A percentile compares a stretch with the other conserved stretches of the same genome.
These are phyloP conservation scores for Sturnira hondurensis DNA, from an alignment of 2,113 vertebrate genomes.

Conservation along the genomic window DNA sequence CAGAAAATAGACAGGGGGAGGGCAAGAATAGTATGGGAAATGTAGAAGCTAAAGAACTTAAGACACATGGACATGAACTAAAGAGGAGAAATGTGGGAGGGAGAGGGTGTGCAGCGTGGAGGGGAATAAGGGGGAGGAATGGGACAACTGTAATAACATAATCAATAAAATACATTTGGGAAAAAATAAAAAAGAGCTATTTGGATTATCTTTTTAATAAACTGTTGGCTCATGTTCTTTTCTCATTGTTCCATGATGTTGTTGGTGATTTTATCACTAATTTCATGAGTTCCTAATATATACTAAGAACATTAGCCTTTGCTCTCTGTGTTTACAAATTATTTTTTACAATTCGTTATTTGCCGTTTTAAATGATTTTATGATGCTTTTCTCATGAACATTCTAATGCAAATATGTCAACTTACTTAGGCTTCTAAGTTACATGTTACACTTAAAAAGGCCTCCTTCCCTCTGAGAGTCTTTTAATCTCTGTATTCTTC, in stretches of 20 bases:
- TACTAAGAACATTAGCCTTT: slow-evolving; percentile 10
- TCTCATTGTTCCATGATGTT: not conserved
- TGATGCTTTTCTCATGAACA: not conserved
- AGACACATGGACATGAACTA: too few relatives aligned
- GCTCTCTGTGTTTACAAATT: not conserved
- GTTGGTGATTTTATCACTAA: slow-evolving; percentile 15
- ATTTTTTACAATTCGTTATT: not conserved
- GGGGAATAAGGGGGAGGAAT: too few relatives aligned
- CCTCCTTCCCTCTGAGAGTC: not conserved
- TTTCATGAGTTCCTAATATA: slow-evolving; percentile 13
- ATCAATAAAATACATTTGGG: too few relatives aligned
- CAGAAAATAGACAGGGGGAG: too few relatives aligned
- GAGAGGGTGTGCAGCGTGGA: too few relatives aligned
- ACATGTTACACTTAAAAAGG: not conserved
- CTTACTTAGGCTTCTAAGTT: not conserved
- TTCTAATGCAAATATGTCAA: slow-evolving; percentile 22
- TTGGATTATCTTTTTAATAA: slow-evolving; percentile 27
- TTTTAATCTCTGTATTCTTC: not conserved
- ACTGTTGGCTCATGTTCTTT: not conserved
- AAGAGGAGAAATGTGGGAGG: too few relatives aligned
- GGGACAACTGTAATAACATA: too few relatives aligned
- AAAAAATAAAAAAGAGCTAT: too few relatives aligned
- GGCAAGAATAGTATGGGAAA: too few relatives aligned
- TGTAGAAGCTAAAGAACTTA: too few relatives aligned
- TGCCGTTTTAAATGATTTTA: slow-evolving; percentile 2